Evolutionary conservation across 2,797 vertebrate genomes (phyloP).

Genomic region (Parauchenoglanis punctatus): DNA sequence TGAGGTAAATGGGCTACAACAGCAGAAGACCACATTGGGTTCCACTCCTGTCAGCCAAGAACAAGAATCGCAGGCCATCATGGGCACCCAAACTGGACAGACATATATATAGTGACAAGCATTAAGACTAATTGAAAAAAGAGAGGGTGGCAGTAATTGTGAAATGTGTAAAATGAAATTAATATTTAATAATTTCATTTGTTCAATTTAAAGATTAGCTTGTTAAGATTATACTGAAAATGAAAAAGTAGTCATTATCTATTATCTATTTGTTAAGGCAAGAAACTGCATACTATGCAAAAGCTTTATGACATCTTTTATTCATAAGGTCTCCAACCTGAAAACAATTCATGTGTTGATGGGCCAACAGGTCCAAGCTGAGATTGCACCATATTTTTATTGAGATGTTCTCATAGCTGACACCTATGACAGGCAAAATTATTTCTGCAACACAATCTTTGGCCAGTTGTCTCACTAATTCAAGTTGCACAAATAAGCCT

Average conservation of each 20-base stretch:
- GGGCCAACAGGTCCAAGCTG: constrained; percentile 12
- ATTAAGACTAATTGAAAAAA: background rate
- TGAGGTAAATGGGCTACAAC: no score
- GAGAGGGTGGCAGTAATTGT: background rate
- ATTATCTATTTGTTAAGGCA: background rate
- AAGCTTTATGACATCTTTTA: background rate
- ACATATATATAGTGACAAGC: no score
- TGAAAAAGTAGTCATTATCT: background rate
- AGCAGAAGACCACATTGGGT: no score
- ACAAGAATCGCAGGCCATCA: no score
- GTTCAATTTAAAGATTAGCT: background rate
- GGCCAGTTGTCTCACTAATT: constrained; percentile 14
- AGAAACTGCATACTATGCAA: background rate
- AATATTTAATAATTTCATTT: background rate
- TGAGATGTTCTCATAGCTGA: constrained; percentile 8
- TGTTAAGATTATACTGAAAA: background rate
- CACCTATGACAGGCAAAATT: constrained; percentile 25
- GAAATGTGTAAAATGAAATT: background rate
- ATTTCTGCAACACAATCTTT: constrained; percentile 57
- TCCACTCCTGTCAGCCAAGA: no score
- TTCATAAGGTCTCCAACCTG: constrained; percentile 6
- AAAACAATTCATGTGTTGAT: constrained; percentile 5
- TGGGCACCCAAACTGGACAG: no score
- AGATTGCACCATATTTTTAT: constrained; percentile 26
- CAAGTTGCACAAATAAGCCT: background rate